Evolutionary conservation across 2,113 vertebrate species (phyloP), one percentile per base, ranked within the genome.

Genomic region (Clarias magur): DNA sequence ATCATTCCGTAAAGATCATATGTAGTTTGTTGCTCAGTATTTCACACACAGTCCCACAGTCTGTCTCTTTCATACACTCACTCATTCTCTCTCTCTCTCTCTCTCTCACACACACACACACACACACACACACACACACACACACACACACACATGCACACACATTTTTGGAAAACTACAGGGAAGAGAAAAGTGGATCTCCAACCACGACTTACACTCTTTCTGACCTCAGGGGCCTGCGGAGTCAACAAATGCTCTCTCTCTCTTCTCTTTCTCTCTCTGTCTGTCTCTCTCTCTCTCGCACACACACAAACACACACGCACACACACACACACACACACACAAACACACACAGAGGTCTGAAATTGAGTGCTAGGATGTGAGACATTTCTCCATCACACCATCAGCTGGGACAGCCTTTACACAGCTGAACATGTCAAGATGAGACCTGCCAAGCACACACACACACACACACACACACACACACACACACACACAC

Each of bases 141-240:
- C 38, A 25, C 42, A n/a, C 75, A 25, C 75, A 53, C 78, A 59
- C 56, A 59, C 54, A 80, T 48, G 56, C 25, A 56, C 38, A 54
- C 75, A 53, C 15, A 7, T 59, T 59, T 57, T 34, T 19, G 56
- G 4, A 81, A 62, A 81, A 38, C 57, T 62, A 60, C 56, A 62
- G 57, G 80, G 59, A 82, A 38, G 2, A 15, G 59, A 82, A 82
- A 82, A 82, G 80, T 42, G 59, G 30, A 15, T 82, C 59, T 82
- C 80, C 59, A 63, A 63, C 80, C 27, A 23, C 34, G 80, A 82
- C 59, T 82, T 82, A 82, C 59, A 82, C 80, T 82, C 59, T 82
- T 60, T 19, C 4, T 63, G 80, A 82, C 80, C 80, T 60, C 75
- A 42, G 80, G 34, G 80, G 11, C 80, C 34, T 63, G 59, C 59